Evolutionary conservation across 2,113 vertebrate species (phyloP), one percentile per base, ranked within the genome.

Genomic region (Thamnaconus septentrionalis): DNA sequence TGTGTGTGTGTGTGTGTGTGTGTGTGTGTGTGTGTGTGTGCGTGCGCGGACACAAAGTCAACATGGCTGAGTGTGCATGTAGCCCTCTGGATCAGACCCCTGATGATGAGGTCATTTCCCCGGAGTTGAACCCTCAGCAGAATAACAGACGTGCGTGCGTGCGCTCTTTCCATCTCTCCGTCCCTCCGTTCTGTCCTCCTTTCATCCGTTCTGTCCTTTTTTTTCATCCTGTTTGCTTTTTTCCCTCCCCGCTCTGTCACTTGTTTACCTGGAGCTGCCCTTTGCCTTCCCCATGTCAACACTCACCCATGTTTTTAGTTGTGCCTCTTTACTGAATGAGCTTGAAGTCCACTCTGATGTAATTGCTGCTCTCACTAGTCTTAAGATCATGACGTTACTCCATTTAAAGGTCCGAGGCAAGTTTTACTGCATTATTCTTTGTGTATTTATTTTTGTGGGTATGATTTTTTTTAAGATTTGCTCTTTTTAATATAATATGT

Each of bases 61-160:
- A 94, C 92, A 95, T 91, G 92, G 88, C 79, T 65, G 79, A 91
- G 87, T 83, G 39, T 57, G 10, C 64, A 56, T 75, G 88, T 78
- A 83, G 84, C 55, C 69, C 84, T 89, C 88, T 91, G 92, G 89
- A 94, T 83, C 78, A 7, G 86, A 76, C 88, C 79, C 65, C 43
- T 85, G 60, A 68, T 85, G 90, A 94, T 96, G 94, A 96, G 93
- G 94, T 95, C 84, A 95, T 95, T 93, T 93, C 93, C 92, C 91
- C 75, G 18, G 90, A 90, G 93, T 91, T 93, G 90, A 93, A 87
- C 90, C 89, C 88, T 93, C 90, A 84, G 81, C 91, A 93, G 89
- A 87, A 88, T 84, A 78, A 89, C 83, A 90, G 89, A 85, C 89
- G 79, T 66, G 74, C 74, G 69, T 84, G n/a, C n/a, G 18, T 31